Evolutionary conservation across 53 echinoderm and acorn worm species (phyloP).

Genomic region (Zoroaster sp.): DNA sequence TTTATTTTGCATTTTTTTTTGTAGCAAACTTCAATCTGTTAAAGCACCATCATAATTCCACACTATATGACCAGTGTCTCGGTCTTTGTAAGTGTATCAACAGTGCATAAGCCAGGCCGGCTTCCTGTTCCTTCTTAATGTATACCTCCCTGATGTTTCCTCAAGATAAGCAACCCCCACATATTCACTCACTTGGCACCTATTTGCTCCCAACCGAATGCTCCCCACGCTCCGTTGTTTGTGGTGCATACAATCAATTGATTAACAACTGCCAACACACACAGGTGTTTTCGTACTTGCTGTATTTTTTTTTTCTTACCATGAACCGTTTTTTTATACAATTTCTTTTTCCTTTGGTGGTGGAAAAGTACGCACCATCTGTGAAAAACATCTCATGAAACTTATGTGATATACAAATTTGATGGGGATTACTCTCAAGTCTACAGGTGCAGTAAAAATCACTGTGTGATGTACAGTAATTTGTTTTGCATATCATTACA

Average conservation of each 20-base stretch:
- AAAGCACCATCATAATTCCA: not conserved
- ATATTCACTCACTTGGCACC: conserved; percentile 17
- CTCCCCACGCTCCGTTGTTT: not conserved
- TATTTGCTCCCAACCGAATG: not conserved
- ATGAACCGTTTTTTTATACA: not conserved
- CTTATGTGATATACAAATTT: not conserved
- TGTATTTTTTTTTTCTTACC: not conserved
- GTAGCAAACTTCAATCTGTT: not conserved
- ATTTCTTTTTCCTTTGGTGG: not conserved
- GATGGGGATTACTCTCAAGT: not conserved
- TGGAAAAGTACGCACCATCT: not conserved
- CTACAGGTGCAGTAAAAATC: no score
- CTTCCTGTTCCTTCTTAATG: not conserved
- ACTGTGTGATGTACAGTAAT: not conserved
- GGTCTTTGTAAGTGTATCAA: not conserved
- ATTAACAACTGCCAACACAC: not conserved
- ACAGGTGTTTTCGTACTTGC: conserved; percentile 15
- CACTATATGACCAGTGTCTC: not conserved
- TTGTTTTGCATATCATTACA: no score
- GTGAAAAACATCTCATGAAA: not conserved
- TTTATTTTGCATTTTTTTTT: not conserved
- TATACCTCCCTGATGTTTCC: conserved; percentile 21
- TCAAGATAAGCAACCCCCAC: not conserved
- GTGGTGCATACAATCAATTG: conserved; percentile 1
- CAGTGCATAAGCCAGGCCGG: not conserved